Evolutionary conservation across 2,888 invertebrate species (phyloP).

Genomic region (Seladonia tumulorum): DNA sequence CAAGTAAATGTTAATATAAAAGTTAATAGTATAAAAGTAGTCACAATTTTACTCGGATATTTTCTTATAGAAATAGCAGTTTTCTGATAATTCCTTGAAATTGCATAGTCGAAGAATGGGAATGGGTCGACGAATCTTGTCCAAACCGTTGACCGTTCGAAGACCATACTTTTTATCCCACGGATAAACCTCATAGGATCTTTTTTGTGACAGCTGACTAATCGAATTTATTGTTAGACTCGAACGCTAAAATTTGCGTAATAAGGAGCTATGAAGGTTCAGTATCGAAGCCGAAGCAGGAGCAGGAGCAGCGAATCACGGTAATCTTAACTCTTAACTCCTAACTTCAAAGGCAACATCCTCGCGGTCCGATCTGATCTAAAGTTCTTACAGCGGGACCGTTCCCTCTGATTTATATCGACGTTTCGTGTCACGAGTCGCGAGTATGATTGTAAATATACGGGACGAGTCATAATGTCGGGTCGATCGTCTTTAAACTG

Average conservation of each 20-base stretch:
- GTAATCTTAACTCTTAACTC: background rate
- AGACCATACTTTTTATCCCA: background rate
- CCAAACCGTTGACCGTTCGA: background rate
- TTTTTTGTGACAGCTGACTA: background rate
- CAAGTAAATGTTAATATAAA: no score
- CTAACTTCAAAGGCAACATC: background rate
- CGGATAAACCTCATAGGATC: background rate
- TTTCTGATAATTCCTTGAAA: background rate
- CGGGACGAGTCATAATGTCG: background rate
- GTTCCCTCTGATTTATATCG: slow-evolving; percentile 43
- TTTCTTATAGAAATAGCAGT: background rate
- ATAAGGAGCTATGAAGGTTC: slow-evolving; percentile 11
- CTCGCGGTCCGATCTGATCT: background rate
- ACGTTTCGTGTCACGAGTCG: slow-evolving; percentile 34
- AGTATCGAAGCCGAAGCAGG: background rate
- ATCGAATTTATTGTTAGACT: background rate
- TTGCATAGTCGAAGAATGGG: background rate
- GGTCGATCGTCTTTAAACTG: slow-evolving; percentile 22
- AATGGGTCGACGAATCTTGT: background rate
- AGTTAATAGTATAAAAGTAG: no score
- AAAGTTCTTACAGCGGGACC: slow-evolving; percentile 14
- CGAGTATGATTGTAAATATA: slow-evolving; percentile 34
- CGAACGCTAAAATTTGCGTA: background rate
- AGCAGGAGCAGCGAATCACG: background rate
- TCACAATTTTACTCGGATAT: background rate